Percentiles rank a stretch among this genome's conserved stretches.
Evolutionary conservation across 2,797 vertebrate species (phyloP).

Genomic region (Sebastolobus alascanus): DNA sequence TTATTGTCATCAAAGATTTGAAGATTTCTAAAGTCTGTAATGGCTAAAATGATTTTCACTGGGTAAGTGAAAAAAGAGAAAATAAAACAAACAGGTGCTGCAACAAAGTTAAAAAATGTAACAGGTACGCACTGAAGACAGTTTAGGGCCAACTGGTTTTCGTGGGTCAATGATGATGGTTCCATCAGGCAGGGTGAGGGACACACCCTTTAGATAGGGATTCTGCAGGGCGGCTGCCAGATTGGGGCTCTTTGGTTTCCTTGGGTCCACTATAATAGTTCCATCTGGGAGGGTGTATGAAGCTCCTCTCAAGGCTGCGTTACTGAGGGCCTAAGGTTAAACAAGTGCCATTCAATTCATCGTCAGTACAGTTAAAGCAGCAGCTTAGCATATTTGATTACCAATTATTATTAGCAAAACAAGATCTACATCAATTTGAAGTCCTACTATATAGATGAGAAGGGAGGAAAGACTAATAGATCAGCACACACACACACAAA

Average conservation of each 20-base stretch:
- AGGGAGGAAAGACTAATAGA: background rate
- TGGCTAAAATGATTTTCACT: background rate
- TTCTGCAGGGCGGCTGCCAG: constrained; percentile 79
- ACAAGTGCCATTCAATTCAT: constrained; percentile 11
- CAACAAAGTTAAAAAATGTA: constrained; percentile 10
- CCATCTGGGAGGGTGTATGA: constrained; percentile 84
- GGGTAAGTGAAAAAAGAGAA: background rate
- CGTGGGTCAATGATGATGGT: constrained; percentile 82
- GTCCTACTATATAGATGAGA: background rate
- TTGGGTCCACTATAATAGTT: constrained; percentile 83
- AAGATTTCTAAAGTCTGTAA: background rate
- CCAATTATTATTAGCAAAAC: background rate
- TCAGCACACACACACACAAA: background rate
- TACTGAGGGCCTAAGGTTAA: constrained; percentile 77
- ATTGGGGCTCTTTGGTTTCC: constrained; percentile 78
- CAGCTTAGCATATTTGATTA: constrained; percentile 9
- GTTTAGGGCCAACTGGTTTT: constrained; percentile 74
- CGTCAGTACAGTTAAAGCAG: constrained; percentile 5
- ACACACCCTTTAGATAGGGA: constrained; percentile 77
- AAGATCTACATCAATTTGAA: background rate
- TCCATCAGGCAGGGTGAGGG: constrained; percentile 83
- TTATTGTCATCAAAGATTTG: background rate
- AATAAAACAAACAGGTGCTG: background rate
- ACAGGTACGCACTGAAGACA: constrained; percentile 68
- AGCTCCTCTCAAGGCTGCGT: constrained; percentile 81